Base-by-base conservation (phyloP, 2,888 invertebrate species). In the Syrista parreyssii region DNA sequence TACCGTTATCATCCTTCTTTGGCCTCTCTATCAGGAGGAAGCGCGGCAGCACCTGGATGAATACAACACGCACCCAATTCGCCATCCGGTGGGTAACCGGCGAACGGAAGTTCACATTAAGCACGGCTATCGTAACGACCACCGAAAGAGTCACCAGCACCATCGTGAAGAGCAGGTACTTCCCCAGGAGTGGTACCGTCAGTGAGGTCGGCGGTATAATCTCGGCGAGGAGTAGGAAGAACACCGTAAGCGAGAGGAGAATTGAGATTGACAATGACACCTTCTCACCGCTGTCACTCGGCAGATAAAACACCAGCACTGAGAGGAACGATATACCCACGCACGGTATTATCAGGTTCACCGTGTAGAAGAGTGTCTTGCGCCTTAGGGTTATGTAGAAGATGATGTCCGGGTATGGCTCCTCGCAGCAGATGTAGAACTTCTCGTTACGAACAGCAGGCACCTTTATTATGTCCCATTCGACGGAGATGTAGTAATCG, bases 281-380 rank as follows among this genome's bases (percentile, higher is more conserved):
- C 92, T 99, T 99, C 92, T 99, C 99, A 84, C 99, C 99, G 76
- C 98, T 98, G 92, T 99, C 98, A 84, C 98, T 98, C 80, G 99
- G 99, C 87, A 99, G 93, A 92, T 99, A 99, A 93, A 99, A 99
- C 82, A 99, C 99, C 82, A 99, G 94, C 80, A 99, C 98, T 85
- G 98, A 98, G 82, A 99, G 95, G 92, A 98, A 98, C 81, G 98
- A 98, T 90, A 99, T 98, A 84, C 98, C 98, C 82, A 99, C 97
- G 91, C 98, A 99, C 77, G 98, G 99, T 88, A 98, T 98, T 89
- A 99, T 98, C 84, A 99, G 94, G 92, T 99, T 99, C 88, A 99
- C 97, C 76, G 98, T 98, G 93, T 99, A 99, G 93, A 99, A 99
- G 81, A 99, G 95, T 68, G 99, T 98, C 93, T 98, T 98, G 87